A percentile compares a stretch with the other conserved stretches of the same genome.
Evolutionary conservation across 2,888 invertebrate species (phyloP).

Genomic region (Coelopa pilipes): DNA sequence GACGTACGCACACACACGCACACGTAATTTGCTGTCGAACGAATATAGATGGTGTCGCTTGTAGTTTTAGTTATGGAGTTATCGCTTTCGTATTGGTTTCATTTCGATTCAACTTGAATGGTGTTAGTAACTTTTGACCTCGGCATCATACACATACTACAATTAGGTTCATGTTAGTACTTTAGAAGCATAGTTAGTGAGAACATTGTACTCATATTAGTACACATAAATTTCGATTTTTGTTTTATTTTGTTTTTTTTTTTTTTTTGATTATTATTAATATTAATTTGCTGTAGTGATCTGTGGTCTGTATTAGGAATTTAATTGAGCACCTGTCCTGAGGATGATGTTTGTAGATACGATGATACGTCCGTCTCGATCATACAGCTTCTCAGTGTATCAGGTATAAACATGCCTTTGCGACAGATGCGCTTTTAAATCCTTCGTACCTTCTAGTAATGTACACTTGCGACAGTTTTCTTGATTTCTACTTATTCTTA

Average conservation of each 20-base stretch:
- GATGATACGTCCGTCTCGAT: slow-evolving; percentile 95
- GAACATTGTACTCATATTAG: too few relatives aligned
- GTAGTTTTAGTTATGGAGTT: slow-evolving; percentile 18
- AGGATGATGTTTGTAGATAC: slow-evolving; percentile 93
- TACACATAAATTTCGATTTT: not conserved
- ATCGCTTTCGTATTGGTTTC: slow-evolving; percentile 14
- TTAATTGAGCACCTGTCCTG: slow-evolving; percentile 82
- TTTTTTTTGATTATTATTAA: slow-evolving; percentile 38
- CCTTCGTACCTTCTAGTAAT: not conserved
- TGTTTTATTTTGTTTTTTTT: not conserved
- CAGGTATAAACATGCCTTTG: slow-evolving; percentile 86
- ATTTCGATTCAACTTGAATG: not conserved
- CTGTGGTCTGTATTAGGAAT: slow-evolving; percentile 36
- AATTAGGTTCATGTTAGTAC: not conserved
- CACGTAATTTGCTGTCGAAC: slow-evolving; percentile 18
- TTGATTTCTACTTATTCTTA: not conserved
- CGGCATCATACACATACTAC: not conserved
- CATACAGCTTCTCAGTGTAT: slow-evolving; percentile 93
- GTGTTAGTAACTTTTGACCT: not conserved
- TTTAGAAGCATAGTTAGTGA: not conserved
- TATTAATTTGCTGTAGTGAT: slow-evolving; percentile 39
- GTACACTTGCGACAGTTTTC: not conserved
- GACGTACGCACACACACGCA: slow-evolving; percentile 32
- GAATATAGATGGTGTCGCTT: slow-evolving; percentile 21
- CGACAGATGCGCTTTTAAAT: slow-evolving; percentile 16